Conservation (phyloP, 2,797 vertebrate species). For the Thripadectes ignobilis region DNA sequence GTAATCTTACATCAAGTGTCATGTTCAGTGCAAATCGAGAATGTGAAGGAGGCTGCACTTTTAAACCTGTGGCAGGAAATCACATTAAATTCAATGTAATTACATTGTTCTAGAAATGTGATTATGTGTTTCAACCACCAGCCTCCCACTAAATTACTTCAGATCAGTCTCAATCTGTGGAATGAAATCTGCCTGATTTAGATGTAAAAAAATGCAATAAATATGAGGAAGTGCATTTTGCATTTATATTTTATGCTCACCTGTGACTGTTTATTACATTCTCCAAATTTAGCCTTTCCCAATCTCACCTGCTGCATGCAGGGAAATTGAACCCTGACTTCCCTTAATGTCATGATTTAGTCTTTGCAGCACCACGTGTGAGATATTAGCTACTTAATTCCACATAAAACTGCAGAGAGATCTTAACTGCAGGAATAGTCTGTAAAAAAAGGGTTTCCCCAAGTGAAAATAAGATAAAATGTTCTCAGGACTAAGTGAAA, state of each 20-base stretch:
- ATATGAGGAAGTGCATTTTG: slow-evolving; percentile 48
- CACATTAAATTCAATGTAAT: slow-evolving; percentile 48
- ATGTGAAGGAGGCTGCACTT: slow-evolving; percentile 41
- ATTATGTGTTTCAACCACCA: slow-evolving; percentile 63
- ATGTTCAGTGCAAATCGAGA: slow-evolving; percentile 22
- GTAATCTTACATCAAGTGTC: neutral
- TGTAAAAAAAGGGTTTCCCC: neutral
- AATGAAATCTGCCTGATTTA: slow-evolving; percentile 61
- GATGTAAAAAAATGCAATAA: slow-evolving; percentile 64
- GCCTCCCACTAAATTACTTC: slow-evolving; percentile 58
- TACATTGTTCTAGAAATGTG: slow-evolving; percentile 64
- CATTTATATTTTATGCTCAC: slow-evolving; percentile 56
- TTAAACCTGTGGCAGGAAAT: slow-evolving; percentile 54
- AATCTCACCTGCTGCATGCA: neutral
- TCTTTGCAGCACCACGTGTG: neutral
- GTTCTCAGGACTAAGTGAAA: neutral
- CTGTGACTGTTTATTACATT: neutral
- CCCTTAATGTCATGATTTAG: neutral
- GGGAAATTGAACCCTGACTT: neutral
- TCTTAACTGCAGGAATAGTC: neutral
- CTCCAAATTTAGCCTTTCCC: neutral
- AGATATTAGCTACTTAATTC: neutral
- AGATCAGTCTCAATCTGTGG: slow-evolving; percentile 61
- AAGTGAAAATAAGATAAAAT: neutral
- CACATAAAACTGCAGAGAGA: neutral